Evolutionary conservation across 2,797 vertebrate species (phyloP).

Genomic region (Pelochelys cantorii): DNA sequence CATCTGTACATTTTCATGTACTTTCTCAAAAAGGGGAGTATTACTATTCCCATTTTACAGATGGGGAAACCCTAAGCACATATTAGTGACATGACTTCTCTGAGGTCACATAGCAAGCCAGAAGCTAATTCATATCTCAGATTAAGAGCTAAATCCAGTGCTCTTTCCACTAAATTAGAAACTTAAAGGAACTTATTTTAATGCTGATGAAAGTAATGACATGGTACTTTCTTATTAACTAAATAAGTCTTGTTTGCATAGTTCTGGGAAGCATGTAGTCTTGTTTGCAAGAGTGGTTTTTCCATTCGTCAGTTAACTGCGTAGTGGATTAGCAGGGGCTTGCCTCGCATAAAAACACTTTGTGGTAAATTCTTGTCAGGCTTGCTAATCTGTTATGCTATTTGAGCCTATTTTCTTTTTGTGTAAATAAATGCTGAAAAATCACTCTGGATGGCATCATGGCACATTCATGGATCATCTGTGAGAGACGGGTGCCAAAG

Average conservation of each 20-base stretch:
- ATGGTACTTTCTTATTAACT: neutral
- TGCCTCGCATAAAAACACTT: neutral
- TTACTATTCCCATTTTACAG: neutral
- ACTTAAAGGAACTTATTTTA: neutral
- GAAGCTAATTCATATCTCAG: neutral
- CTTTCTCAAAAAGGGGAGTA: neutral
- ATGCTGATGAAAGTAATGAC: neutral
- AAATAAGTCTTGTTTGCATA: neutral
- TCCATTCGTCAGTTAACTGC: neutral
- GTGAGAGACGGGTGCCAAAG: constrained; percentile 21
- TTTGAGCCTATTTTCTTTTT: constrained; percentile 49
- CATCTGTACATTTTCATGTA: neutral
- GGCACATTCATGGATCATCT: constrained; percentile 48
- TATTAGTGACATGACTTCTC: neutral
- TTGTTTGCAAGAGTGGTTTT: neutral
- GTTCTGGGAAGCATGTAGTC: neutral
- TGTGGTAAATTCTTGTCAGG: neutral
- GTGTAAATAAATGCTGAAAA: constrained; percentile 45
- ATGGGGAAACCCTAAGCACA: fast-evolving
- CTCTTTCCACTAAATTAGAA: neutral
- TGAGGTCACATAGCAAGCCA: neutral
- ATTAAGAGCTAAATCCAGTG: neutral
- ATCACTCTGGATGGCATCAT: constrained; percentile 13
- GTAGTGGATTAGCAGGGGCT: neutral
- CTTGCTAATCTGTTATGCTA: constrained; percentile 25